These are phyloP conservation scores for Bucco capensis DNA, from an alignment of 2,113 vertebrate species.

Conservation along the genomic window DNA sequence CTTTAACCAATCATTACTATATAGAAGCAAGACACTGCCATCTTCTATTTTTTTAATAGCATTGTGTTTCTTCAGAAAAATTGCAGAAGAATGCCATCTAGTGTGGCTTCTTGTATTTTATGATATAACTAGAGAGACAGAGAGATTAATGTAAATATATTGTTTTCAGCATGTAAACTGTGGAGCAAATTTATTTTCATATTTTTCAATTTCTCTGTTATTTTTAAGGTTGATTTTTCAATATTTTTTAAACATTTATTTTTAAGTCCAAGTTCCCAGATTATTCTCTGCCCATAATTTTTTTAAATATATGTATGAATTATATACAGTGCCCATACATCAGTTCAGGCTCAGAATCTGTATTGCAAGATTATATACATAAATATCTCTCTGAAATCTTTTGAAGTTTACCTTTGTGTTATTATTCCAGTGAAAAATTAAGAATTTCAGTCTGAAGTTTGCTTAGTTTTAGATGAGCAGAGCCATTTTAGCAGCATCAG, in stretches of 20 bases:
- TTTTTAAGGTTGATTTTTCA: background rate
- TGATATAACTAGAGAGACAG: background rate
- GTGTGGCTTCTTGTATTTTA: background rate
- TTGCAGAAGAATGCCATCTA: conserved; percentile 40
- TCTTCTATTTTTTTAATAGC: background rate
- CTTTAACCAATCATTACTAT: background rate
- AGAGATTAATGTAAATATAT: background rate
- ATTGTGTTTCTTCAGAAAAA: background rate
- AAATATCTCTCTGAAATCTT: background rate
- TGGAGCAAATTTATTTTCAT: background rate
- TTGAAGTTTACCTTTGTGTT: background rate
- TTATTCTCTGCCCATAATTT: background rate
- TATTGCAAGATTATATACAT: background rate
- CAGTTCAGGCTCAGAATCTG: background rate
- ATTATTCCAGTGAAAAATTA: background rate
- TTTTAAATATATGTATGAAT: rapidly evolving
- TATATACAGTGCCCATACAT: background rate
- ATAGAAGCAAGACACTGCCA: background rate
- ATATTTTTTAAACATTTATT: background rate
- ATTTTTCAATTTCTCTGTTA: background rate
- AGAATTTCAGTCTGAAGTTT: background rate
- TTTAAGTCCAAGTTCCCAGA: background rate
- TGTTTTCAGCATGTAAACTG: background rate
- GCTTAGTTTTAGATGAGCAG: background rate
- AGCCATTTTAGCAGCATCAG: background rate